Evolutionary conservation across 1,140 invertebrate species (phyloP).

Genomic region (Megalopta genalis): DNA sequence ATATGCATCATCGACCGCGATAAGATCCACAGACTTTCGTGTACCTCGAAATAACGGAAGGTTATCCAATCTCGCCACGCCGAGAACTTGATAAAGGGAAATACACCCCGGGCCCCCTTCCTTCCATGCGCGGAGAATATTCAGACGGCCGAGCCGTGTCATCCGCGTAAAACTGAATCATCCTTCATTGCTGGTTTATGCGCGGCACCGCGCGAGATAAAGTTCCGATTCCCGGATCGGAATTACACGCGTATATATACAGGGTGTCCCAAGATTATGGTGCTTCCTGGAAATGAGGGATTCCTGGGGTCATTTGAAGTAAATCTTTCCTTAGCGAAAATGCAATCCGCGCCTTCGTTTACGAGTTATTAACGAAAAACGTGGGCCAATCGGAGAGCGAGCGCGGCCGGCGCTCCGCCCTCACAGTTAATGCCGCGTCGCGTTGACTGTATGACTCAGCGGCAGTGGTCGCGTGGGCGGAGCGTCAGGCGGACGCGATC

Average conservation of each 20-base stretch:
- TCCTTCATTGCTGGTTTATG: slow-evolving; percentile 15
- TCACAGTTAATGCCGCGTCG: no score
- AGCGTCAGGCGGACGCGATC: no score
- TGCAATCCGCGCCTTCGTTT: no score
- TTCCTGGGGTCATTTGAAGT: no score
- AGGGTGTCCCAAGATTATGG: no score
- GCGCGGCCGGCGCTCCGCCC: no score
- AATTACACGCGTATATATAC: neutral
- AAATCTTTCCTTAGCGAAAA: no score
- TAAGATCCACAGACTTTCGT: slow-evolving; percentile 54
- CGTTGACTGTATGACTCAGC: no score
- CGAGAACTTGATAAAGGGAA: slow-evolving; percentile 53
- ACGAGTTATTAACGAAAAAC: no score
- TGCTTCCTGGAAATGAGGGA: no score
- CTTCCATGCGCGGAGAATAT: slow-evolving; percentile 18
- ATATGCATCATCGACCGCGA: slow-evolving; percentile 53
- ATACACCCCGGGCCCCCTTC: slow-evolving; percentile 19
- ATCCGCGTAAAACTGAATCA: slow-evolving; percentile 22
- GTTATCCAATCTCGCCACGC: slow-evolving; percentile 57
- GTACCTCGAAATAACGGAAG: slow-evolving; percentile 58
- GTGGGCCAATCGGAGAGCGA: no score
- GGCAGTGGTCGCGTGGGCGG: no score
- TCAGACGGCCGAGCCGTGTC: slow-evolving; percentile 24
- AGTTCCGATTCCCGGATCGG: slow-evolving; percentile 22
- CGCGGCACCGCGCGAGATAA: slow-evolving; percentile 15